Conservation (phyloP, 2,113 vertebrate genomes). For the Cepphus grylle region DNA sequence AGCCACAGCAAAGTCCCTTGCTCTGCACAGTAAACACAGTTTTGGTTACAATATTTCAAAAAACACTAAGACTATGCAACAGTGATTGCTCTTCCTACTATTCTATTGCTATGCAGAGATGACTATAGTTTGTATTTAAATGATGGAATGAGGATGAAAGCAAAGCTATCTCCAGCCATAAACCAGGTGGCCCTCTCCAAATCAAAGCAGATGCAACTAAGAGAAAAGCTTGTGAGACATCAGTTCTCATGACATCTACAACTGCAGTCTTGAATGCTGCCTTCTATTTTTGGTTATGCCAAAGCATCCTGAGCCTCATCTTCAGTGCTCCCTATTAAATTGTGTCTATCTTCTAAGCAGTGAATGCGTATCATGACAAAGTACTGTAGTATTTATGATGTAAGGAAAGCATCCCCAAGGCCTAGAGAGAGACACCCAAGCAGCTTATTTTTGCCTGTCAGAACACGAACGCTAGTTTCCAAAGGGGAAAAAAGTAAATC, state of each 20-base stretch:
- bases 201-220: conserved; percentile 38
- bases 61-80: not conserved
- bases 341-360: not conserved
- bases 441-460: not conserved
- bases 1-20: not conserved
- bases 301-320: not conserved
- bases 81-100: not conserved
- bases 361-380: not conserved
- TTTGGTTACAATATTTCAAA: not conserved
- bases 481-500: not conserved
- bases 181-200: conserved; percentile 10
- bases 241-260: conserved; percentile 13
- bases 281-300: not conserved
- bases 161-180: conserved; percentile 23
- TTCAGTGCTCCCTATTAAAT: not conserved
- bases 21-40: not conserved
- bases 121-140: not conserved
- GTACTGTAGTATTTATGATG: not conserved
- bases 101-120: not conserved
- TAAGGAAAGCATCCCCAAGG: not conserved
- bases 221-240: not conserved
- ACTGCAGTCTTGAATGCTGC: not conserved
- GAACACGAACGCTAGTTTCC: not conserved
- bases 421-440: not conserved
- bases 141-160: conserved; percentile 22